A percentile compares a stretch with the other conserved stretches of the same genome.
Evolutionary conservation across 1,140 invertebrate genomes (phyloP).

Genomic region (Drosophila biarmipes): DNA sequence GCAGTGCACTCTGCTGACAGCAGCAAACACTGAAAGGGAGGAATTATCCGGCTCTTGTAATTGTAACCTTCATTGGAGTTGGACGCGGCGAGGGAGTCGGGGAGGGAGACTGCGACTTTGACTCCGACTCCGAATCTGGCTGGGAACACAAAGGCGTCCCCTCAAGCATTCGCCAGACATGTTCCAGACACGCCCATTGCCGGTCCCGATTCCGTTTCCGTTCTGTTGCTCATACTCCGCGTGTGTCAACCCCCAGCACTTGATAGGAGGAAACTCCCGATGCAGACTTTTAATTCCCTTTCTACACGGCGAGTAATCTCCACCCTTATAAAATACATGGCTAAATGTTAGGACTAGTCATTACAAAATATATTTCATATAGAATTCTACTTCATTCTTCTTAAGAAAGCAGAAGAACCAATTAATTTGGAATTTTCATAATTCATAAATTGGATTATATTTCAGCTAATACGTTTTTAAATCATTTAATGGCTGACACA

Average conservation of each 20-base stretch:
- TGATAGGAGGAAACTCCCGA: slow-evolving; percentile 53
- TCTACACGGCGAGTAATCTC: slow-evolving; percentile 7
- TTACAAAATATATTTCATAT: too few species aligned
- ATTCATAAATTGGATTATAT: too few species aligned
- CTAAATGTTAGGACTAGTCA: too few species aligned
- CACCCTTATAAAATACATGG: too few species aligned
- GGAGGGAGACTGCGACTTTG: slow-evolving; percentile 1
- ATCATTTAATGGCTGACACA: neutral
- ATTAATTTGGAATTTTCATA: too few species aligned
- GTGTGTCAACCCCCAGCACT: slow-evolving; percentile 40
- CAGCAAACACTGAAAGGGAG: slow-evolving; percentile 63
- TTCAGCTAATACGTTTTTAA: too few species aligned
- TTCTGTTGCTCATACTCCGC: slow-evolving; percentile 57
- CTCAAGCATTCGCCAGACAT: slow-evolving; percentile 63
- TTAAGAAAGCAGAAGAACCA: too few species aligned
- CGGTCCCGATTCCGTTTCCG: slow-evolving; percentile 36
- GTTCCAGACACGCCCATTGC: slow-evolving; percentile 61
- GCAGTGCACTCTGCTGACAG: slow-evolving; percentile 67
- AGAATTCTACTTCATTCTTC: too few species aligned
- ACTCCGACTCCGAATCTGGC: slow-evolving; percentile 23
- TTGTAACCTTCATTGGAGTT: slow-evolving; percentile 64
- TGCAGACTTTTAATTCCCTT: slow-evolving; percentile 52
- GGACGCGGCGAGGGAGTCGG: neutral
- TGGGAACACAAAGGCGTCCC: slow-evolving; percentile 54
- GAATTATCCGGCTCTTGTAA: slow-evolving; percentile 72